Base-by-base conservation (phyloP, 2,113 vertebrate genomes). In the Rhodinocichla rosea region DNA sequence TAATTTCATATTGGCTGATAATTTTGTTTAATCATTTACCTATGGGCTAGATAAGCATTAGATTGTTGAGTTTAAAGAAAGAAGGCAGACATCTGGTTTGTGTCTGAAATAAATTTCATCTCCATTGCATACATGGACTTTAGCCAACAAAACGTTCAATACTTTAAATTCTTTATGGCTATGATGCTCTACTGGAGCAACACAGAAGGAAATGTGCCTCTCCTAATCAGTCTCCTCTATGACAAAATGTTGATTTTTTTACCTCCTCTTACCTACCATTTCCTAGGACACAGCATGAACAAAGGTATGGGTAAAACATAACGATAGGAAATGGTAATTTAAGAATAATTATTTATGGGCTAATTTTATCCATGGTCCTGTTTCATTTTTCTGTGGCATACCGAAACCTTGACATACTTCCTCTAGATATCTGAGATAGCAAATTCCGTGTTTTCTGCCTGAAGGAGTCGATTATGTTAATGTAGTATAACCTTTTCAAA, bases 321-420 rank as follows among this genome's bases (percentile, higher is more conserved):
- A 40, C 4, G 77, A 33, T 4, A 87, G 21, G 32, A 77, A 83
- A 70, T 32, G 2, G 3, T 9, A 42, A 64, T 39, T 33, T 9
- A 24, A 71, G 83, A 63, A 63, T 26, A 3, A 15, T 14, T 55
- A 18, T 20, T 4, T 76, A 27, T 22, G 13, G 7, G 11, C 26
- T 4, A 37, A 12, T 50, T 59, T 50, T 68, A 59, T 44, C 37
- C 50, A 3, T 8, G 17, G 9, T 21, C 33, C 50, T 28, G 19
- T 55, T 81, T 81, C 15, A 12, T 12, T 77, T 45, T 84, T 50
- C 44, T 60, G 14, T 74, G 24, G 10, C 35, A 64, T 6, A 56
- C 26, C 0, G 0, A 74, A 88, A 6, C 7, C 28, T 56, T 5
- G 2, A 18, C 12, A 52, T 87, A 7, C 15, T 69, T 55, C 4